Base-by-base conservation (phyloP, 2,797 vertebrate genomes). In the Rhodeus uyekii region DNA sequence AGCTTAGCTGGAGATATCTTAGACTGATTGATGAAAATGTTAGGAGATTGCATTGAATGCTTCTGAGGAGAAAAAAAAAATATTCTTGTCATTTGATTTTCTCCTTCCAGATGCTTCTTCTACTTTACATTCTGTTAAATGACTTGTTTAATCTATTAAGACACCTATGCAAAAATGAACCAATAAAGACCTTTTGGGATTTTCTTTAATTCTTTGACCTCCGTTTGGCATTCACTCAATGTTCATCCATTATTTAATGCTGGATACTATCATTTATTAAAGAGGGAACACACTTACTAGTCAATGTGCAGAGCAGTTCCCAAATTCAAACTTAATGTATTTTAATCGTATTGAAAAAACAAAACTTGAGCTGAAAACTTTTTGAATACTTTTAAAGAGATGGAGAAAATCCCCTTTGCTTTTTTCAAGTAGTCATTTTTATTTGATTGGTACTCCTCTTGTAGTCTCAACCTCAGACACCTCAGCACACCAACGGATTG, bases 21-120 rank as follows among this genome's bases (percentile, higher is more conserved):
- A 16, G 84, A 90, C 87, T 91, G 91, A 94, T 93, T 80, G 90
- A 93, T 92, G 88, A 87, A 93, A 93, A 92, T 87, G 87, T 92
- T 91, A 91, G 87, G 88, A 90, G 91, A 92, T 92, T 92, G 91
- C 88, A 91, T 91, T 87, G 90, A 92, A 83, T 65, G 14, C 9
- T 69, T 58, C 27, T 32, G 36, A 0, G 75, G 44, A n/a, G 14
- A 46, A 12, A 14, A 32, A 88, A 64, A 76, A 53, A 71, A 67
- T 61, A 10, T 42, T 24, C 24, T n/a, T n/a, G 39, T 4, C 3
- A 2, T 77, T 75, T 12, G 2, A 13, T 34, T 64, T 63, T 53
- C 61, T 79, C 22, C 24, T 32, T 55, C 34, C 13, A 44, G 64
- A 42, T 16, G 65, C 38, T 69, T 44, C 27, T 44, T 13, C 48